Conservation (phyloP, 2,797 vertebrate genomes). For the Natrix natrix region DNA sequence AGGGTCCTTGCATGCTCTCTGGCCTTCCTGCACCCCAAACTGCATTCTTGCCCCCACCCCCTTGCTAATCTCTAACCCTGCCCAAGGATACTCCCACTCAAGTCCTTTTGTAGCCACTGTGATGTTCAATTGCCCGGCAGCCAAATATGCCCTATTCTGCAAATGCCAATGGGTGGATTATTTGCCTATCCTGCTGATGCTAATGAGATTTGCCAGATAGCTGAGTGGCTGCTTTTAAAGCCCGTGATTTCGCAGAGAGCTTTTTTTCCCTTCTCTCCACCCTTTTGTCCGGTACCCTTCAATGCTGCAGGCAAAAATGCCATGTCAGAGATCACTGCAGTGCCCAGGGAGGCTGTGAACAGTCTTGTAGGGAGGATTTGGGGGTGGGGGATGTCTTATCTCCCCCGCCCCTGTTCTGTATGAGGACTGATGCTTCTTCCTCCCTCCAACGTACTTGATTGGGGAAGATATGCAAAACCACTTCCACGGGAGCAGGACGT, state of each 20-base stretch:
- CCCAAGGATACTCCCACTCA: background rate
- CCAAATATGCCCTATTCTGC: background rate
- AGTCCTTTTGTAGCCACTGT: background rate
- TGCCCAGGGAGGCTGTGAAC: background rate
- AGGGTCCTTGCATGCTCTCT: background rate
- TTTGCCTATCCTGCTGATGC: background rate
- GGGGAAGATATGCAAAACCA: background rate
- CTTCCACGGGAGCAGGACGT: background rate
- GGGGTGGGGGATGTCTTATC: no score
- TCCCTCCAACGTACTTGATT: background rate
- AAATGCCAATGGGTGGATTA: background rate
- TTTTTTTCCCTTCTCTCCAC: rapidly evolving
- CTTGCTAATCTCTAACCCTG: background rate
- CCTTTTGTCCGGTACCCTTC: no score
- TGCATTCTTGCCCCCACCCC: background rate
- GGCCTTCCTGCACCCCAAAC: background rate
- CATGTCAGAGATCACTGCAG: background rate
- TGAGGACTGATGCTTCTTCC: background rate
- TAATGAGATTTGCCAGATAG: conserved; percentile 7
- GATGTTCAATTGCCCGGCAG: no score
- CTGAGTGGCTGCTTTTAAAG: background rate
- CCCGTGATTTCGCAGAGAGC: background rate
- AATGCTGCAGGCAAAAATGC: background rate
- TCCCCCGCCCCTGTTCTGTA: no score
- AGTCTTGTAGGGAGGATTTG: no score